Evolutionary conservation across 1,140 invertebrate species (phyloP).

Genomic region (Helicoverpa zea): DNA sequence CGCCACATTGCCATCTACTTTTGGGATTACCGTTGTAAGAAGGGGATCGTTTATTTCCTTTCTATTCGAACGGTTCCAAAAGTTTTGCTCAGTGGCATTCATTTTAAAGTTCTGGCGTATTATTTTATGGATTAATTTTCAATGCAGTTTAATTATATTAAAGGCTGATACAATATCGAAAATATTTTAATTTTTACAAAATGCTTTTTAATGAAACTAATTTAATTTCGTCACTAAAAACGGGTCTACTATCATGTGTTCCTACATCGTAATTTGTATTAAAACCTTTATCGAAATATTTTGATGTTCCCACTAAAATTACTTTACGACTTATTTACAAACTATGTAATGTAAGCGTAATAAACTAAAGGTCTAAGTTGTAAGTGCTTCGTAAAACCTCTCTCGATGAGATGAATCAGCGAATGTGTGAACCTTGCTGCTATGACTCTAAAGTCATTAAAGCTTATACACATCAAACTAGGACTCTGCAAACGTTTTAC

Average conservation of each 20-base stretch:
- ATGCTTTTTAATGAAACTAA: too few species aligned
- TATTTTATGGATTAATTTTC: not conserved
- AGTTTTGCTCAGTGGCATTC: conserved; percentile 51
- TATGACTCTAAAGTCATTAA: not conserved
- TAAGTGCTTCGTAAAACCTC: not conserved
- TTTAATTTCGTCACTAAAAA: too few species aligned
- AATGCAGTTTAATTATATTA: too few species aligned
- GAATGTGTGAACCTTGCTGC: not conserved
- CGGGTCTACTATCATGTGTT: not conserved
- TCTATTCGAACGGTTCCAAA: conserved; percentile 66
- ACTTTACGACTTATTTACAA: conserved; percentile 10
- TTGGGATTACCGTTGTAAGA: conserved; percentile 84
- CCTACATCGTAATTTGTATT: not conserved
- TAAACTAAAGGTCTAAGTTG: conserved; percentile 24
- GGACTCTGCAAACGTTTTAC: too few species aligned
- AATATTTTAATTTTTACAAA: too few species aligned
- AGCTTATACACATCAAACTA: not conserved
- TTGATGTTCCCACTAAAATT: conserved; percentile 14
- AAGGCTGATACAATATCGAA: too few species aligned
- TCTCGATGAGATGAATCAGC: conserved; percentile 17
- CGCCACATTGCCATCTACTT: conserved; percentile 81
- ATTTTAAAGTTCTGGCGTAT: conserved; percentile 22
- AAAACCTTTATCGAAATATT: not conserved
- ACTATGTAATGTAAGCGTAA: conserved; percentile 24
- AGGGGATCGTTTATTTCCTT: conserved; percentile 84